phyloP scores from a whole-genome alignment of 2,113 vertebrate species.

The Epinephelus lanceolatus region DNA sequence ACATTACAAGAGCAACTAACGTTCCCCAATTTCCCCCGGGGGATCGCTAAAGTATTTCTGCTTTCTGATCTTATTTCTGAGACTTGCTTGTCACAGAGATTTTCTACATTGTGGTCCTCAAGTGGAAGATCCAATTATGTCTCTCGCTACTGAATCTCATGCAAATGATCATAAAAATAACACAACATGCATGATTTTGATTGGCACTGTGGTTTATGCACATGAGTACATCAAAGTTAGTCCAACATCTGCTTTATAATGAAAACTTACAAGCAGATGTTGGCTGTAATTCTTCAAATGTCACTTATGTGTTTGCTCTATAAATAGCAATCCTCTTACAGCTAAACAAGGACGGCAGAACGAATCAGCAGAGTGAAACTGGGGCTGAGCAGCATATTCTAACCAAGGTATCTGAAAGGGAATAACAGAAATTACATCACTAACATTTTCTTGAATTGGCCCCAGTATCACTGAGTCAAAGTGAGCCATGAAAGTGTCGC shows the following conservation, averaged over 20 bases:
- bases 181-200: neutral
- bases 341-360: neutral
- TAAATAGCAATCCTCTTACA: constrained; percentile 1
- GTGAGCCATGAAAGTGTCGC: constrained; percentile 31
- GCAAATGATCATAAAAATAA: constrained; percentile 14
- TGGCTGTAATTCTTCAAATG: neutral
- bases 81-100: neutral
- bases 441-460: neutral
- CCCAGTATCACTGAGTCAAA: constrained; percentile 11
- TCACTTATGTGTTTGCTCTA: constrained; percentile 1
- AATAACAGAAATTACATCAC: neutral
- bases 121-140: neutral
- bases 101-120: neutral
- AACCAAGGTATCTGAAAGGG: neutral
- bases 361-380: neutral
- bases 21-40: too few species aligned
- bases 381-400: neutral
- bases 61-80: too few species aligned
- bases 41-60: too few species aligned
- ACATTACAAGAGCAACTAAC: too few species aligned
- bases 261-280: neutral
- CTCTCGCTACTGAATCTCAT: neutral
- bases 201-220: neutral
- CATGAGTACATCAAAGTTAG: neutral
- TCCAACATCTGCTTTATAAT: neutral